phyloP scores from a whole-genome alignment of 2,888 invertebrate species.

The Conistra vaccinii region DNA sequence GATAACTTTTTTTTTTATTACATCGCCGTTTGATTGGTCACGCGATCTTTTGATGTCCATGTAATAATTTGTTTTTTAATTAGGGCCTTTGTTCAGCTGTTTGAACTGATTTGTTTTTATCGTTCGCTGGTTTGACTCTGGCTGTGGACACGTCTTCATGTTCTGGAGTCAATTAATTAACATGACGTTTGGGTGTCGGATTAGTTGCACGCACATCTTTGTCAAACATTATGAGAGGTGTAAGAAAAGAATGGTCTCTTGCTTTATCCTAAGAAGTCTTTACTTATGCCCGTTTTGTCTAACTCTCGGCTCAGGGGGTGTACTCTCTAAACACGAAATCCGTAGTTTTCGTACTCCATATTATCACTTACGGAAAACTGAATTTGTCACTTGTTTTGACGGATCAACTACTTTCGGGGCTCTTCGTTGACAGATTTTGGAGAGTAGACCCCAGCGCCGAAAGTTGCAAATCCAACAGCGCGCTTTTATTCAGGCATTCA shows the following conservation, averaged over 20 bases:
- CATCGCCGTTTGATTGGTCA: conserved; percentile 55
- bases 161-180: conserved; percentile 36
- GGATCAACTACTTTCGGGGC: no score
- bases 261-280: no score
- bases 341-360: no score
- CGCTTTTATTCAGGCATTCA: no score
- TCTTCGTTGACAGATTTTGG: no score
- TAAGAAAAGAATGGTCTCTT: neutral
- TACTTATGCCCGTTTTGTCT: neutral
- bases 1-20: conserved; percentile 51
- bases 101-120: conserved; percentile 38
- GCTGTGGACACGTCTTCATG: conserved; percentile 12
- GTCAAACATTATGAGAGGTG: neutral
- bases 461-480: no score
- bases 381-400: no score
- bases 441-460: no score
- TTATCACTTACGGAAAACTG: no score
- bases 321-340: no score
- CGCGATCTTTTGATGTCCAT: conserved; percentile 60
- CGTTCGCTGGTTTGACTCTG: conserved; percentile 1
- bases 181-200: conserved; percentile 18
- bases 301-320: no score
- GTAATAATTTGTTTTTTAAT: conserved; percentile 48
- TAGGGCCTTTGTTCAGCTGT: conserved; percentile 21
- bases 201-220: neutral